These are phyloP conservation scores for Dione juno DNA, from an alignment of 2,888 invertebrate species.

Conservation along the genomic window DNA sequence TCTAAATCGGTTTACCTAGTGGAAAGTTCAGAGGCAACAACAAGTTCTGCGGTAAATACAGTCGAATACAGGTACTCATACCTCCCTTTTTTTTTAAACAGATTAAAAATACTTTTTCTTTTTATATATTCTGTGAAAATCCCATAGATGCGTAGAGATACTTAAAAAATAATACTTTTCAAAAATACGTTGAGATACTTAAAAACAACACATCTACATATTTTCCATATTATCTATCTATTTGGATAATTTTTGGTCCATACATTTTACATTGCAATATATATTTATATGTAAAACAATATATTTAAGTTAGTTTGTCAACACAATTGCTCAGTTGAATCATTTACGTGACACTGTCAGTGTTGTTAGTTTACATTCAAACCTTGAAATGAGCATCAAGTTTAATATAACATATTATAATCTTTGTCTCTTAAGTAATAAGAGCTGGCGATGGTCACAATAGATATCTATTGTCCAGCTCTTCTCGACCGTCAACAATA, in stretches of 20 bases:
- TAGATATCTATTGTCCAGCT: constrained; percentile 35
- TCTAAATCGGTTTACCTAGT: too few species aligned
- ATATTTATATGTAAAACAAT: too few species aligned
- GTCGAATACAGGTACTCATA: too few species aligned
- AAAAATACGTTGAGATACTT: too few species aligned
- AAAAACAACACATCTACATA: too few species aligned
- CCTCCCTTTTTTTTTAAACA: too few species aligned
- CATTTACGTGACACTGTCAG: constrained; percentile 36
- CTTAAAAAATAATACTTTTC: too few species aligned
- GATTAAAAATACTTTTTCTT: too few species aligned
- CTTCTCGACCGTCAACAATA: constrained; percentile 36
- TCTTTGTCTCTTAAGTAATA: constrained; percentile 10
- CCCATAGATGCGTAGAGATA: too few species aligned
- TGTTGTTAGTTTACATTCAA: constrained; percentile 28
- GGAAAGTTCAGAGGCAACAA: too few species aligned
- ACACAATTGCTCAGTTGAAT: constrained; percentile 28
- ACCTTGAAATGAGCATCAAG: constrained; percentile 33
- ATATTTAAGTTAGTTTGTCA: background rate
- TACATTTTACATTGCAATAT: background rate
- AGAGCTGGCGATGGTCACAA: constrained; percentile 11
- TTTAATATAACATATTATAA: constrained; percentile 24
- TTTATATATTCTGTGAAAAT: too few species aligned
- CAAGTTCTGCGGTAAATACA: too few species aligned
- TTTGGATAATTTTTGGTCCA: background rate
- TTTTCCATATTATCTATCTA: background rate